Conservation (phyloP, 64 coral and sea anemone genomes). For the Orbicella faveolata region DNA sequence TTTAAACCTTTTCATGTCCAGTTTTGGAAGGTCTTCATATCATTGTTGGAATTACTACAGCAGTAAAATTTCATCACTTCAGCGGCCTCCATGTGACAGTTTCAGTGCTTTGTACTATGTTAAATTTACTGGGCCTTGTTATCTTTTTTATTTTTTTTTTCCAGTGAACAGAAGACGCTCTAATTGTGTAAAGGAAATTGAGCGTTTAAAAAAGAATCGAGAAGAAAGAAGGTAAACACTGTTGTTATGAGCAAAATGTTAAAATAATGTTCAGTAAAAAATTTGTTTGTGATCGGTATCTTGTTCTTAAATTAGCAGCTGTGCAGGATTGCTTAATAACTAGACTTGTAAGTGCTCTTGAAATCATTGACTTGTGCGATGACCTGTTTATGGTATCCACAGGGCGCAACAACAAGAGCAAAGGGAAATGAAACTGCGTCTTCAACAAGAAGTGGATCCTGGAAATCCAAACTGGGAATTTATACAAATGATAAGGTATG, state of each 20-base stretch:
- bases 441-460: slow-evolving; percentile 93
- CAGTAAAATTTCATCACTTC: no score
- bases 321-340: no score
- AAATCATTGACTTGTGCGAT: no score
- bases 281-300: no score
- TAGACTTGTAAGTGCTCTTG: no score
- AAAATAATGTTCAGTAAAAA: neutral
- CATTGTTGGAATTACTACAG: no score
- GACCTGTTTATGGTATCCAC: neutral
- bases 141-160: neutral
- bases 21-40: no score
- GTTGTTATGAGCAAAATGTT: neutral
- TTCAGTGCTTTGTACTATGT: no score
- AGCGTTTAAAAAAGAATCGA: slow-evolving; percentile 98
- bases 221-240: slow-evolving; percentile 87
- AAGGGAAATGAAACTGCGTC: slow-evolving; percentile 69
- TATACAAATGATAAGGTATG: slow-evolving; percentile 93
- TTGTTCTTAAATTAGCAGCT: no score
- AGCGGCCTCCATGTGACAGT: no score
- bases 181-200: slow-evolving; percentile 99
- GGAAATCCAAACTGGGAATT: slow-evolving; percentile 94
- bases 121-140: no score
- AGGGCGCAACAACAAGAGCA: slow-evolving; percentile 96
- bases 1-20: no score
- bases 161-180: slow-evolving; percentile 85